Evolutionary conservation across 2,797 vertebrate genomes (phyloP).

Genomic region (Poecilia picta): DNA sequence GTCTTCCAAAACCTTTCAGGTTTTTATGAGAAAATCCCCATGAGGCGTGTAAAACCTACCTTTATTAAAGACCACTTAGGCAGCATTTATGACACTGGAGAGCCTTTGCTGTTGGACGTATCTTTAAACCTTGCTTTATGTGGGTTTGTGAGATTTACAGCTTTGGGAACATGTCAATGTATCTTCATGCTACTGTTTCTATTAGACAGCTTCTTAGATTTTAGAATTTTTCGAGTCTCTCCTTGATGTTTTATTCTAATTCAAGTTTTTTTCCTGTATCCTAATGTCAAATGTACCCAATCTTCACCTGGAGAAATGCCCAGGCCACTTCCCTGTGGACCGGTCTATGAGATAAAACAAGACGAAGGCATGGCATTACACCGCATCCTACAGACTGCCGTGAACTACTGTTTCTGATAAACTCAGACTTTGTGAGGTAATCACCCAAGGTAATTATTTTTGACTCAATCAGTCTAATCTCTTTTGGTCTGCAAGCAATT

Average conservation of each 20-base stretch:
- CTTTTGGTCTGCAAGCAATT: neutral
- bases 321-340: neutral
- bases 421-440: constrained; percentile 1
- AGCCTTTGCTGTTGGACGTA: constrained; percentile 52
- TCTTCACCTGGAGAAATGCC: neutral
- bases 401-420: neutral
- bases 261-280: neutral
- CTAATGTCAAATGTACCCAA: neutral
- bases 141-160: constrained; percentile 44
- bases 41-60: constrained; percentile 63
- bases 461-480: constrained; percentile 4
- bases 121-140: constrained; percentile 42
- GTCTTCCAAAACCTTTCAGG: constrained; percentile 55
- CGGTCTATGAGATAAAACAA: neutral
- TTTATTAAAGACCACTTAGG: constrained; percentile 77
- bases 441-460: constrained; percentile 7
- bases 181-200: constrained; percentile 13
- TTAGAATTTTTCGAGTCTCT: constrained; percentile 4
- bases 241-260: constrained; percentile 15
- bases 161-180: constrained; percentile 18
- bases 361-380: neutral
- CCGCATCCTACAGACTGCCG: neutral
- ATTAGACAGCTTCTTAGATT: neutral
- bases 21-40: constrained; percentile 65
- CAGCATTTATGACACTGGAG: constrained; percentile 60